phyloP scores from a whole-genome alignment of 2,797 vertebrate species.

The Hybognathus amarus region DNA sequence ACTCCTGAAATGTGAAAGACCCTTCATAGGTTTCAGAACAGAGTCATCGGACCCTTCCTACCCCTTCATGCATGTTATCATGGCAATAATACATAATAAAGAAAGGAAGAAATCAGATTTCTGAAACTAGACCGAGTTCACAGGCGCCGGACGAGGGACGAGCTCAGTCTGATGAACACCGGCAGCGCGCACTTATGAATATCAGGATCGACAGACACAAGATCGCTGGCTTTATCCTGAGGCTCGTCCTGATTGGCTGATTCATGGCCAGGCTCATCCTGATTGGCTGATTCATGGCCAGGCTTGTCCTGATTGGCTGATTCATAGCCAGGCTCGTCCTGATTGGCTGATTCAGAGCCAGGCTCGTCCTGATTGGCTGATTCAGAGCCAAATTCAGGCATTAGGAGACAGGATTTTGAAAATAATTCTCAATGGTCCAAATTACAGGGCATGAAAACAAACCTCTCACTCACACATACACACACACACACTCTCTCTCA shows the following conservation, averaged over 20 bases:
- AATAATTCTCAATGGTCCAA: slow-evolving; percentile 44
- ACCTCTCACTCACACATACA: background rate
- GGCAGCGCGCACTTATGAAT: slow-evolving; percentile 24
- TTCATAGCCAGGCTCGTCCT: slow-evolving; percentile 18
- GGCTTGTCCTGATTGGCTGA: slow-evolving; percentile 32
- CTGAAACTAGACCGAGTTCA: slow-evolving; percentile 33
- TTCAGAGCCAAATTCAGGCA: slow-evolving; percentile 35
- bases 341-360: slow-evolving; percentile 38
- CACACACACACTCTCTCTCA: background rate
- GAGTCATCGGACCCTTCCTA: background rate
- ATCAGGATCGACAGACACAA: slow-evolving; percentile 39
- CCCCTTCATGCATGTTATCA: background rate
- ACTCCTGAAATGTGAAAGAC: too few species aligned
- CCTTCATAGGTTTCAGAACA: background rate
- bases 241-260: slow-evolving; percentile 38
- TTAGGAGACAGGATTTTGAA: slow-evolving; percentile 43
- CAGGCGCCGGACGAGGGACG: slow-evolving; percentile 46
- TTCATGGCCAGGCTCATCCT: slow-evolving; percentile 17
- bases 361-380: slow-evolving; percentile 37
- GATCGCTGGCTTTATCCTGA: slow-evolving; percentile 44
- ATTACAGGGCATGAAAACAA: slow-evolving; percentile 43
- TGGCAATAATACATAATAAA: background rate
- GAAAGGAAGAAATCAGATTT: background rate
- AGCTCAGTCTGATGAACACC: slow-evolving; percentile 22
- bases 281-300: slow-evolving; percentile 36